phyloP scores from a whole-genome alignment of 2,113 vertebrate genomes.

The Callorhinus ursinus region DNA sequence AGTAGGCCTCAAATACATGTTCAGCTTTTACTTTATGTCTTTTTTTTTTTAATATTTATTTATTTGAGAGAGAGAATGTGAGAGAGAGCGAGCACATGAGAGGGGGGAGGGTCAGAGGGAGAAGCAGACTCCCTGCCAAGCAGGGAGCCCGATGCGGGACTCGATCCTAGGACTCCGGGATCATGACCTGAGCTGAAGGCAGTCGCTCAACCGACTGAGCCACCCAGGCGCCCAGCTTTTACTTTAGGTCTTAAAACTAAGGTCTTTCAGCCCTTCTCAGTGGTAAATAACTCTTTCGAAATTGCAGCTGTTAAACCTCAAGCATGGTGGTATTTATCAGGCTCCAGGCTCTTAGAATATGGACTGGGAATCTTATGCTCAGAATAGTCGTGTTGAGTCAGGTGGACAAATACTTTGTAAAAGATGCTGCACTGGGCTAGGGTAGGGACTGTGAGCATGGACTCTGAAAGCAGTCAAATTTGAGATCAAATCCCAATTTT shows the following conservation, averaged over 20 bases:
- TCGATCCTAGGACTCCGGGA: too few species aligned
- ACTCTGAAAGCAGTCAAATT: background rate
- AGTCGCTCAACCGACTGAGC: too few species aligned
- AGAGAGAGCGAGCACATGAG: too few species aligned
- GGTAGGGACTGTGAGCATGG: background rate
- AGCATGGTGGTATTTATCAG: background rate
- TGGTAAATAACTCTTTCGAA: background rate
- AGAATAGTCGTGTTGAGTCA: background rate
- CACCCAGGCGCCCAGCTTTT: background rate
- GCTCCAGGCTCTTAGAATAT: background rate
- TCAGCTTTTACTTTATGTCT: background rate
- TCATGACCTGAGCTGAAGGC: too few species aligned
- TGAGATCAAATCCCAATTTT: background rate
- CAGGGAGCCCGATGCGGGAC: too few species aligned
- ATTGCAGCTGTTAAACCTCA: background rate
- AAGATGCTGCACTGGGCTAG: background rate
- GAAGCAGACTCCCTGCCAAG: too few species aligned
- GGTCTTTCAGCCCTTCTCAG: background rate
- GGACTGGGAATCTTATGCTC: background rate
- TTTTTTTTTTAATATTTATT: too few species aligned
- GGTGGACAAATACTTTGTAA: background rate
- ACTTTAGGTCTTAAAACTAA: background rate
- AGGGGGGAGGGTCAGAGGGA: too few species aligned
- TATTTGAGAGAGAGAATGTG: too few species aligned
- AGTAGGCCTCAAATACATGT: background rate